Evolutionary conservation across 2,797 vertebrate species (phyloP), one percentile per base, ranked within the genome.

Genomic region (Acridotheres tristis): DNA sequence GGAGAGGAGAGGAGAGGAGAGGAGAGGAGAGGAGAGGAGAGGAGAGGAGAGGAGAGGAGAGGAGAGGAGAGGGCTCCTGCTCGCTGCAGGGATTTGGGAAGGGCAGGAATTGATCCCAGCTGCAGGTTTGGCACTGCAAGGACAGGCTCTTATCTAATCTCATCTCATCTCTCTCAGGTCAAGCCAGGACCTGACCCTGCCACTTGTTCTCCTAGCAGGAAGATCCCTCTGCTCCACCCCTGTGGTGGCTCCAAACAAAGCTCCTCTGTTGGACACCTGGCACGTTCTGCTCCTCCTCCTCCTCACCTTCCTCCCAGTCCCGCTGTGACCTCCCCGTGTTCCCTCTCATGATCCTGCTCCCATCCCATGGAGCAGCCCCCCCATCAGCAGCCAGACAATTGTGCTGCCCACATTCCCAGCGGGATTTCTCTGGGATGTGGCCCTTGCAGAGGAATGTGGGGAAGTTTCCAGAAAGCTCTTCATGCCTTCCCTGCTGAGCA

Each of bases 371-470:
- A 79, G 57, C 81, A 65, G 78, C 16, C 72, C 42, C 55, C 38
- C 38, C 38, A 36, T 48, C 45, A 51, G 68, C 65, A 74, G 42
- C 73, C 45, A 34, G 45, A 78, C 10, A 2, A n/a, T 16, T 20
- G 4, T 75, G 51, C 36, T 25, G 21, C 17, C 65, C 29, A 0
- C 4, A 1, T 66, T 81, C n/a, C 38, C 22, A 21, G 14, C 0
- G 1, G 30, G 19, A 72, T 54, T 93, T 38, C 57, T 42, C 17
- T 0, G 0, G 53, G 57, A 53, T 63, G 30, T 1, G 32, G 23
- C 69, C 50, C 45, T 68, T 62, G 47, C 76, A 57, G 32, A 75
- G 22, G 62, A 90, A 27, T 5, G 8, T 27, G 30, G 14, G n/a
- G 76, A 79, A 4, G 1, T 22, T 45, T 59, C 84, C 25, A 11